Conservation (phyloP, 1,140 invertebrate genomes). For the Heliconius nattereri region DNA sequence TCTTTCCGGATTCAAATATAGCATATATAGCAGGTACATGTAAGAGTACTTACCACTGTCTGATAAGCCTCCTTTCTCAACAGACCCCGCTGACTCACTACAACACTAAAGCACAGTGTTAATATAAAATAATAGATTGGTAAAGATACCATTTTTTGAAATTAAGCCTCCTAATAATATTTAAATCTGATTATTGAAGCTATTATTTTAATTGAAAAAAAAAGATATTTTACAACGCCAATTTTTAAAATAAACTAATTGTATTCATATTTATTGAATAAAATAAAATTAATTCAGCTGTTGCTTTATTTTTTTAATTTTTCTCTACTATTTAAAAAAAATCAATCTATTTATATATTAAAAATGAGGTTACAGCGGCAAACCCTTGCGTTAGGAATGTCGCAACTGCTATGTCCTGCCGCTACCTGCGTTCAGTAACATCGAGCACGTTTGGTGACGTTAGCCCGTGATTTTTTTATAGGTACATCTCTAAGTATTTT, state of each 20-base stretch:
- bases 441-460: constrained; percentile 12
- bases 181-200: not conserved
- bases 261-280: not conserved
- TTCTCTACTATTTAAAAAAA: not conserved
- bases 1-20: not conserved
- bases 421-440: not conserved
- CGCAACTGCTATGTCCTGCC: constrained; percentile 12
- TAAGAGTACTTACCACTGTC: constrained; percentile 43
- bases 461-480: constrained; percentile 7
- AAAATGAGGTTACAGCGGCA: not conserved
- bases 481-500: too few species aligned
- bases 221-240: too few species aligned
- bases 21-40: not conserved
- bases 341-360: not conserved
- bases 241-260: not conserved
- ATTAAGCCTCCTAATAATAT: not conserved
- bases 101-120: constrained; percentile 20
- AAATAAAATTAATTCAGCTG: too few species aligned
- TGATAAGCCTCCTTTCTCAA: constrained; percentile 47
- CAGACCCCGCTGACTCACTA: constrained; percentile 13
- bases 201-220: not conserved
- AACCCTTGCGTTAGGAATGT: constrained; percentile 21
- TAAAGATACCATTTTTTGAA: not conserved
- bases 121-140: not conserved
- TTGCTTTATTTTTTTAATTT: too few species aligned